Evolutionary conservation across 2,888 invertebrate genomes (phyloP), one percentile per base, ranked within the genome.

Genomic region (Ennomos erosarius): DNA sequence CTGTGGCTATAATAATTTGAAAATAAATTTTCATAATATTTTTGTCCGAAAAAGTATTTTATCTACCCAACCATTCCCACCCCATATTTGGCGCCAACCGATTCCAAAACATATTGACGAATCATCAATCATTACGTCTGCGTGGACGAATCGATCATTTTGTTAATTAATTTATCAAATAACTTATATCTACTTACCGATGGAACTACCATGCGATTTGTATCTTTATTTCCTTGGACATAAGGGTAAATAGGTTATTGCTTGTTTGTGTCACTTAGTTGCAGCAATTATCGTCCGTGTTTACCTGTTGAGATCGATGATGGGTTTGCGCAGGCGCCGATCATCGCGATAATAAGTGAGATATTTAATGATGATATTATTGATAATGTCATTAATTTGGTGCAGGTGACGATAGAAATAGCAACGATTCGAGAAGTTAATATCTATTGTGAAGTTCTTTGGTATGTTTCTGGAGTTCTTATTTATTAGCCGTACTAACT

Each of bases 81-180:
- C 71, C 70, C 70, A 75, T 76, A 76, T 75, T 78, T 71, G 71
- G 73, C 71, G 68, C 68, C 74, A 68, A 66, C 65, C 68, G 55
- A 69, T 68, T 73, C 75, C 70, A 71, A 75, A 75, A 74, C 74
- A 60, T 79, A 82, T 86, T 85, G 87, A 85, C 82, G 79, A 79
- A 79, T 76, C 79, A 88, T 88, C 86, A 84, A 86, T 88, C 88
- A 88, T 74, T 65, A 49, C 65, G 73, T 73, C 70, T 66, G 59
- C 70, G 54, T 67, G 66, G 71, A 69, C 74, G 68, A 73, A 80
- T 84, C 80, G 75, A 81, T 84, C 81, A 82, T 81, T 73, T 76
- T 61, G 67, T 78, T 79, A 82, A 83, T 85, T 84, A 85, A 84
- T 82, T 78, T 76, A 73, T 79, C 76, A 68, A 67, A 61, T 64